Base-by-base conservation (phyloP, 2,113 vertebrate genomes). In the Falcunculus frontatus region DNA sequence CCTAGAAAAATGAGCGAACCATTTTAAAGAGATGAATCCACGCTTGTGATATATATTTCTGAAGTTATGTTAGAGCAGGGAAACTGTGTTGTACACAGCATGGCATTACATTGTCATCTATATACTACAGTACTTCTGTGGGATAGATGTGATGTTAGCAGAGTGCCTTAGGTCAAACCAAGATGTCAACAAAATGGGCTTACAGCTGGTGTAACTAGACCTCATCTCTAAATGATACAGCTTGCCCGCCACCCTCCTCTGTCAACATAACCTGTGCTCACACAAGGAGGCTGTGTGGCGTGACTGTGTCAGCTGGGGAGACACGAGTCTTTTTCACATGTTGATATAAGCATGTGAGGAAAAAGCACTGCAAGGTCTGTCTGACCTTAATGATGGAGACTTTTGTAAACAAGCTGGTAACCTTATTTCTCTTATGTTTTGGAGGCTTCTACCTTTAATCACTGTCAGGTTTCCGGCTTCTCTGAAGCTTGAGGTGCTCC, bases 371-470 rank as follows among this genome's bases (percentile, higher is more conserved):
- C 32, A 39, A 93, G 56, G 29, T 70, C 59, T 70, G 42, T 86
- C 80, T 89, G 73, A 92, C 68, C 76, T 92, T 89, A 93, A 74
- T 74, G 76, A 78, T 70, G 82, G 86, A 7, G 17, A 64, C 15
- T 70, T 95, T 52, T 94, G 84, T 77, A 65, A 89, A 95, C 92
- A 87, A 90, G n/a, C 11, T 68, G 13, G 55, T 84, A 87, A 55
- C 64, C 87, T 94, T 65, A 59, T 93, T 87, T 85, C 74, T 75
- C 5, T 18, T 95, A 55, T 32, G 9, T 67, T 92, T 82, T 94
- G 64, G 83, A 94, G 69, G 18, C 49, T 88, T 84, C 76, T 93
- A 11, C 78, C 92, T 96, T 95, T 88, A 97, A 93, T 90, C 86
- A 64, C 11, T 89, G 59, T 4, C 76, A 84, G 20, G 30, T 94